phyloP scores from a whole-genome alignment of 2,888 invertebrate genomes.

The Pammene aurita region DNA sequence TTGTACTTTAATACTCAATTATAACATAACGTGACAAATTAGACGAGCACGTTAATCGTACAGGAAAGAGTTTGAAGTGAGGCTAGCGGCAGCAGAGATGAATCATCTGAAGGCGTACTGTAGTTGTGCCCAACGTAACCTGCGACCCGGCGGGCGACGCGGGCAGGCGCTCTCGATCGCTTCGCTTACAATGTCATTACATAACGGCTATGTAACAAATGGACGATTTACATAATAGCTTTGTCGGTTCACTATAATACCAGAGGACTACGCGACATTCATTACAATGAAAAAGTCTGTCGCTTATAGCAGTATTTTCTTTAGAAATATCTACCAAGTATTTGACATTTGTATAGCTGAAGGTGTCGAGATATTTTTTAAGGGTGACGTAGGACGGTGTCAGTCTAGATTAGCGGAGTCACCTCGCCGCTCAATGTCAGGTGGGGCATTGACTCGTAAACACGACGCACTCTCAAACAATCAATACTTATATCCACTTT shows the following conservation, averaged over 20 bases:
- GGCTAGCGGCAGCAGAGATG: slow-evolving; percentile 10
- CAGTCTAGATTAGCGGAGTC: slow-evolving; percentile 30
- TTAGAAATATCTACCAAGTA: neutral
- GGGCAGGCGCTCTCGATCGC: slow-evolving; percentile 61
- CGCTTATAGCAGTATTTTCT: too few relatives aligned
- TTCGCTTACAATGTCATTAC: slow-evolving; percentile 69
- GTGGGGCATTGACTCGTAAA: slow-evolving; percentile 35
- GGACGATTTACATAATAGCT: slow-evolving; percentile 78
- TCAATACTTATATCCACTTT: neutral
- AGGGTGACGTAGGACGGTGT: slow-evolving; percentile 21
- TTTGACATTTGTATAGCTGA: slow-evolving; percentile 25
- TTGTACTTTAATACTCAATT: too few relatives aligned
- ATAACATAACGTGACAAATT: too few relatives aligned
- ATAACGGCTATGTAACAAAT: slow-evolving; percentile 74
- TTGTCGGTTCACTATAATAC: slow-evolving; percentile 70
- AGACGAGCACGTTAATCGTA: too few relatives aligned
- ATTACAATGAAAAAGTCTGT: slow-evolving; percentile 6
- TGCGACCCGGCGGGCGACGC: slow-evolving; percentile 62
- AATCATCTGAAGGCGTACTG: slow-evolving; percentile 14
- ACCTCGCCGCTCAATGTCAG: slow-evolving; percentile 38
- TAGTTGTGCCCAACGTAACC: slow-evolving; percentile 63
- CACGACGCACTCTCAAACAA: slow-evolving; percentile 5
- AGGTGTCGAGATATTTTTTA: slow-evolving; percentile 31
- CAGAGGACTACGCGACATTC: slow-evolving; percentile 58
- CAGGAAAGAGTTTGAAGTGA: neutral